Conservation (phyloP, 2,113 vertebrate genomes). For the Bettongia penicillata region DNA sequence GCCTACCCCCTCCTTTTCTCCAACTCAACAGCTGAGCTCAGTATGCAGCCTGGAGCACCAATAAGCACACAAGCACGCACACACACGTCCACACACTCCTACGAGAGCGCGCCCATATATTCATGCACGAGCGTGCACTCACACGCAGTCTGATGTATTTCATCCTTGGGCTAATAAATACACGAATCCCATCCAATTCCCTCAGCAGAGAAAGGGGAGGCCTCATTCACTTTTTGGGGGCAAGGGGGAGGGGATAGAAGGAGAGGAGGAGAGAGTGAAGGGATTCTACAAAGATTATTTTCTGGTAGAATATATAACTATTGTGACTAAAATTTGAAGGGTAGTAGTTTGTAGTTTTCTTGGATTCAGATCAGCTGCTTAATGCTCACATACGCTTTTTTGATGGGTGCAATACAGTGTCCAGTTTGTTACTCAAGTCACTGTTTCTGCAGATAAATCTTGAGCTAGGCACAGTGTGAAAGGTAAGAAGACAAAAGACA, state of each 20-base stretch:
- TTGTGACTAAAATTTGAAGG: constrained; percentile 53
- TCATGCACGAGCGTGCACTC: not conserved
- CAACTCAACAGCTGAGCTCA: constrained; percentile 28
- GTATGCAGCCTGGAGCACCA: constrained; percentile 16
- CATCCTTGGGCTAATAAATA: not conserved
- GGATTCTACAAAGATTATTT: not conserved
- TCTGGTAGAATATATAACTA: constrained; percentile 30
- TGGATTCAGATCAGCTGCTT: constrained; percentile 5
- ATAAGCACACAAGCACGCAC: constrained; percentile 26
- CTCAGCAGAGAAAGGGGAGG: not conserved
- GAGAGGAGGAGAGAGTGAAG: not conserved
- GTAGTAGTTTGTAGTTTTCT: not conserved
- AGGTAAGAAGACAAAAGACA: not conserved
- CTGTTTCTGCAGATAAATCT: not conserved
- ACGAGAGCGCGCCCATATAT: not conserved
- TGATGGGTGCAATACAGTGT: not conserved
- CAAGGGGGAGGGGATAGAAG: not conserved
- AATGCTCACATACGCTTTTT: not conserved
- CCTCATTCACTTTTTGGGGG: not conserved
- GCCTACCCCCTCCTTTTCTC: not conserved
- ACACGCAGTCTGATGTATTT: constrained; percentile 1
- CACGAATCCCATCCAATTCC: not conserved
- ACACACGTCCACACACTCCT: not conserved
- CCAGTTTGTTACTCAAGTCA: not conserved
- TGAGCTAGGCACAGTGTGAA: not conserved